phyloP scores from a whole-genome alignment of 1,140 invertebrate species.

The Laupala kohalensis region DNA sequence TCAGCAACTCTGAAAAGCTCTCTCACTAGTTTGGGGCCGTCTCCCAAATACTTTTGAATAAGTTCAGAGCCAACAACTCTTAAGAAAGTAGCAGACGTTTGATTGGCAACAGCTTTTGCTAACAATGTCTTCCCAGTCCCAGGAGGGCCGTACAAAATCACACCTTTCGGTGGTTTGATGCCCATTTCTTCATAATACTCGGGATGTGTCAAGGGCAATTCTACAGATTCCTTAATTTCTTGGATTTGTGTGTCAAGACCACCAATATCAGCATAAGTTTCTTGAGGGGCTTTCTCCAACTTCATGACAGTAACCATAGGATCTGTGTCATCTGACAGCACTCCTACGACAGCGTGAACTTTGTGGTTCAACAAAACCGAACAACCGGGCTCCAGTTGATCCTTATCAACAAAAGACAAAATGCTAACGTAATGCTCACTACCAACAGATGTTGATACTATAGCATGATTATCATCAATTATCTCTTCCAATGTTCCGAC shows the following conservation, averaged over 20 bases:
- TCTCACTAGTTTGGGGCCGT: constrained; percentile 95
- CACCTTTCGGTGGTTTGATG: constrained; percentile 98
- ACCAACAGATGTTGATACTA: constrained; percentile 98
- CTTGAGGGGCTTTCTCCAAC: constrained; percentile 97
- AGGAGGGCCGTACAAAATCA: constrained; percentile 95
- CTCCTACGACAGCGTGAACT: constrained; percentile 95
- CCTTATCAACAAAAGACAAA: constrained; percentile 98
- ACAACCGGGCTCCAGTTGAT: constrained; percentile 97
- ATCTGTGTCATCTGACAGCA: constrained; percentile 97
- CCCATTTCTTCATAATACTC: constrained; percentile 99
- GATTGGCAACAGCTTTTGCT: constrained; percentile 98
- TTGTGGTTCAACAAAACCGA: constrained; percentile 98
- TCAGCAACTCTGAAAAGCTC: constrained; percentile 97
- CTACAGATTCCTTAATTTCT: constrained; percentile 99
- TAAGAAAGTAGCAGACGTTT: constrained; percentile 98
- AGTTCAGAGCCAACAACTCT: constrained; percentile 97
- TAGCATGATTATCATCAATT: constrained; percentile 99
- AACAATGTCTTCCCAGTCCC: constrained; percentile 97
- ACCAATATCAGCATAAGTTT: constrained; percentile 99
- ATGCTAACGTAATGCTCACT: constrained; percentile 99
- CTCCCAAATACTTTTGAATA: constrained; percentile 98
- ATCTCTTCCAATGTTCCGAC: constrained; percentile 99
- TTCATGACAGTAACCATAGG: constrained; percentile 99
- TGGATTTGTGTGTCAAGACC: constrained; percentile 98
- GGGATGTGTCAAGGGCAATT: constrained; percentile 95